These are phyloP conservation scores for Frankliniella fusca DNA, from an alignment of 2,888 invertebrate genomes.

Conservation along the genomic window DNA sequence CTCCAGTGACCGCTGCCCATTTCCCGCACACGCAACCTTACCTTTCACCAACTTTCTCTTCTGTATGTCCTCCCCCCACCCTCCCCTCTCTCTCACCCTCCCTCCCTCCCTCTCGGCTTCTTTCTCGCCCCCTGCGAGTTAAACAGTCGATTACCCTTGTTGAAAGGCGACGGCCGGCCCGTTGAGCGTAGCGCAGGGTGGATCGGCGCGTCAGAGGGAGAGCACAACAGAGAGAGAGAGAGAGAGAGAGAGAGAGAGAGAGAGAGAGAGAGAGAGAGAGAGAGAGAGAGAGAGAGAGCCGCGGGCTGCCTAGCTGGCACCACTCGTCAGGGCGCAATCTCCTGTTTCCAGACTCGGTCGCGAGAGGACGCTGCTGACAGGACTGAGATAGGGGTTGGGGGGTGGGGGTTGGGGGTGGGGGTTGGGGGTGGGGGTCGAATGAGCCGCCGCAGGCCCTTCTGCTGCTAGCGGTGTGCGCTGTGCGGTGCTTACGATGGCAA, in stretches of 20 bases:
- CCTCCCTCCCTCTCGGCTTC: background rate
- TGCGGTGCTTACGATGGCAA: too few relatives aligned
- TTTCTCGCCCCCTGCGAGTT: conserved; percentile 8
- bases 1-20: too few relatives aligned
- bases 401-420: too few relatives aligned
- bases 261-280: background rate
- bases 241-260: background rate
- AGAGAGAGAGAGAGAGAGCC: background rate
- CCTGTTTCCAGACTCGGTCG: background rate
- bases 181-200: background rate
- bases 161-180: conserved; percentile 1
- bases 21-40: too few relatives aligned
- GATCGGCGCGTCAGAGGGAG: background rate
- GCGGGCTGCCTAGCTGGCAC: background rate
- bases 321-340: conserved; percentile 9
- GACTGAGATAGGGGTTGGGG: too few relatives aligned
- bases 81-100: background rate
- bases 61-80: background rate
- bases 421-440: too few relatives aligned
- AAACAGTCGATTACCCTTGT: conserved; percentile 22
- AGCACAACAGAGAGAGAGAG: background rate
- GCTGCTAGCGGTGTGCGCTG: too few relatives aligned
- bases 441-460: too few relatives aligned
- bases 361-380: too few relatives aligned
- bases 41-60: too few relatives aligned